These are phyloP conservation scores for Troides helena DNA, from an alignment of 2,888 invertebrate genomes.

Conservation along the genomic window DNA sequence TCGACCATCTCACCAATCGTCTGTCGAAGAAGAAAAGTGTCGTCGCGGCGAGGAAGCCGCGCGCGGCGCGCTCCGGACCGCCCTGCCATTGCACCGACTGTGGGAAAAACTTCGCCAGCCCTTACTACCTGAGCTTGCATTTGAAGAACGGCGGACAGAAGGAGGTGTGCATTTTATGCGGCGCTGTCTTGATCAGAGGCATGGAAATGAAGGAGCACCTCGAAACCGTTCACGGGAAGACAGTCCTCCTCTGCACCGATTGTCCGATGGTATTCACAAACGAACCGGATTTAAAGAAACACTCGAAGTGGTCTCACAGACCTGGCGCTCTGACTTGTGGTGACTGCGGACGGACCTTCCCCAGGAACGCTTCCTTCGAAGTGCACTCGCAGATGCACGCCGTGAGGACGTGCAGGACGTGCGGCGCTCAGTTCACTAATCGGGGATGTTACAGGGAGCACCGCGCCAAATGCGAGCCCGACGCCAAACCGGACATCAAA, in stretches of 20 bases:
- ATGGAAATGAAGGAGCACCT: slow-evolving; percentile 56
- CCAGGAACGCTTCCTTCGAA: slow-evolving; percentile 55
- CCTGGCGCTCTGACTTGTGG: slow-evolving; percentile 52
- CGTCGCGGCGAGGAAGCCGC: slow-evolving; percentile 40
- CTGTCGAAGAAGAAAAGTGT: slow-evolving; percentile 39
- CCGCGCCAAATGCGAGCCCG: slow-evolving; percentile 62
- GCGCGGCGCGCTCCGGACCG: slow-evolving; percentile 49
- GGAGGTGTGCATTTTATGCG: slow-evolving; percentile 62
- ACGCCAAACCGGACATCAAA: slow-evolving; percentile 57
- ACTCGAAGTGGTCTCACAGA: slow-evolving; percentile 51
- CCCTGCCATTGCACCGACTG: slow-evolving; percentile 60
- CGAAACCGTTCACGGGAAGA: slow-evolving; percentile 46
- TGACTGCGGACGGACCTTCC: slow-evolving; percentile 63
- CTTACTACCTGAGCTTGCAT: slow-evolving; percentile 58
- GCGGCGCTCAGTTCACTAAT: slow-evolving; percentile 63
- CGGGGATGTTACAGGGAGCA: slow-evolving; percentile 67
- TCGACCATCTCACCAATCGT: slow-evolving; percentile 49
- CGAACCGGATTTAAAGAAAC: slow-evolving; percentile 46
- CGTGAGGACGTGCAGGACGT: slow-evolving; percentile 61
- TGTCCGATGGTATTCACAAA: slow-evolving; percentile 55
- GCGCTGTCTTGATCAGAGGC: slow-evolving; percentile 50
- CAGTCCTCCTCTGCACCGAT: slow-evolving; percentile 46
- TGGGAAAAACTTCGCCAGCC: slow-evolving; percentile 56
- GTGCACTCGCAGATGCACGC: slow-evolving; percentile 65
- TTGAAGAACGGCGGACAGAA: slow-evolving; percentile 65